These are phyloP conservation scores for Molorchus minor DNA, from an alignment of 2,888 invertebrate genomes.

Conservation along the genomic window DNA sequence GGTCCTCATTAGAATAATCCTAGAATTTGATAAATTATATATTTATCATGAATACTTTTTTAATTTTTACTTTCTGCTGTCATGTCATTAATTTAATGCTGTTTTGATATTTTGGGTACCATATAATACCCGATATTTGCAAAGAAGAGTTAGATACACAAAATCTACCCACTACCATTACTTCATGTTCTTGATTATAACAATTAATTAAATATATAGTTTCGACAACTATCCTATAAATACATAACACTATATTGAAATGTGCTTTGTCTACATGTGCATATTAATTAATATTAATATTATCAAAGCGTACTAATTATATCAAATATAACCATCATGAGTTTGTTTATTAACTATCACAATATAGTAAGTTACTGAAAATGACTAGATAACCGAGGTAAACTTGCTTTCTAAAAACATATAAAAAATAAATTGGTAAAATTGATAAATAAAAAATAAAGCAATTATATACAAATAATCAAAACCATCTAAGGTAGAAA, in stretches of 20 bases:
- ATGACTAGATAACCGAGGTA: conserved; percentile 42
- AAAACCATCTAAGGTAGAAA: conserved; percentile 29
- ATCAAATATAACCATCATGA: conserved; percentile 37
- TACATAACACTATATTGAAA: conserved; percentile 22
- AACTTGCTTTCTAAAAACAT: conserved; percentile 19
- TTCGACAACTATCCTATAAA: conserved; percentile 20
- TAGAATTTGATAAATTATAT: no score
- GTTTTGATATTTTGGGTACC: no score
- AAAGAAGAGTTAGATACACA: no score
- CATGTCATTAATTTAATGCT: no score
- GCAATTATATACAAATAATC: conserved; percentile 33
- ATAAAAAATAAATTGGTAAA: conserved; percentile 23
- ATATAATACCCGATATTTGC: no score
- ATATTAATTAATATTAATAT: conserved; percentile 35
- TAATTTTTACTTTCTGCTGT: no score
- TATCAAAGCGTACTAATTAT: conserved; percentile 35
- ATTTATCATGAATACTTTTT: no score
- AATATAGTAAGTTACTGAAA: conserved; percentile 38
- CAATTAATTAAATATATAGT: no score
- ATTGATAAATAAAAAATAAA: conserved; percentile 29
- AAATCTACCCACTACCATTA: no score
- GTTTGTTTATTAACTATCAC: conserved; percentile 51
- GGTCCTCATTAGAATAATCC: no score
- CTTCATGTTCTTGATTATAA: no score
- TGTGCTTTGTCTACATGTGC: conserved; percentile 53